Conservation (phyloP, 2,888 invertebrate species). For the Scelioninae gen. 1 region DNA sequence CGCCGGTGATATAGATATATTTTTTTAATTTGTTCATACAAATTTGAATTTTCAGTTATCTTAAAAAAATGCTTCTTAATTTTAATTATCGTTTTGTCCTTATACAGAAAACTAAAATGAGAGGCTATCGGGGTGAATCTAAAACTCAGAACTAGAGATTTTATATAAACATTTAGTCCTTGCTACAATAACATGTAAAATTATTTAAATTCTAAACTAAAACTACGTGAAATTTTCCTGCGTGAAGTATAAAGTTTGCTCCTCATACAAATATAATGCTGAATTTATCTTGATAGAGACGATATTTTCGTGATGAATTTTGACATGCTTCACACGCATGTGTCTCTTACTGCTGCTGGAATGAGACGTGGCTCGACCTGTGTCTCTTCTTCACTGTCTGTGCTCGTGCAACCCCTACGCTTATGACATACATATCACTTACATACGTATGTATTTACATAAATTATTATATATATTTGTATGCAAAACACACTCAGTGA, state of each 20-base stretch:
- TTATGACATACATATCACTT: conserved; percentile 52
- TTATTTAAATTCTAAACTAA: too few species aligned
- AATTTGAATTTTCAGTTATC: too few species aligned
- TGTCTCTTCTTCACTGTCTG: conserved; percentile 52
- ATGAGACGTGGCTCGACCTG: conserved; percentile 47
- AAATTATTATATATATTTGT: conserved; percentile 20
- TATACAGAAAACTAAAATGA: too few species aligned
- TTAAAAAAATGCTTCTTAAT: too few species aligned
- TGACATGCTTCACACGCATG: conserved; percentile 59
- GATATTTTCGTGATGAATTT: conserved; percentile 57
- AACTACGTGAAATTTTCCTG: too few species aligned
- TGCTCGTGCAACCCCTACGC: conserved; percentile 46
- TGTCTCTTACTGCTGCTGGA: conserved; percentile 48
- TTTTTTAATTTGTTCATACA: too few species aligned
- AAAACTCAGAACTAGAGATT: too few species aligned
- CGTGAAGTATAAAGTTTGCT: conserved; percentile 22
- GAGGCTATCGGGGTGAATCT: too few species aligned
- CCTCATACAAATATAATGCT: conserved; percentile 38
- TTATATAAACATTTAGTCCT: too few species aligned
- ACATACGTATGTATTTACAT: conserved; percentile 15
- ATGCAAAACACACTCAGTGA: conserved; percentile 40
- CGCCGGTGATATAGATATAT: too few species aligned
- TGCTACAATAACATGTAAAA: too few species aligned
- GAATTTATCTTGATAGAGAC: conserved; percentile 30
- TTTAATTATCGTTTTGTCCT: too few species aligned